Percentiles rank a stretch among this genome's conserved stretches.
phyloP scores from a whole-genome alignment of 2,113 vertebrate genomes.

The Hippolais icterina region DNA sequence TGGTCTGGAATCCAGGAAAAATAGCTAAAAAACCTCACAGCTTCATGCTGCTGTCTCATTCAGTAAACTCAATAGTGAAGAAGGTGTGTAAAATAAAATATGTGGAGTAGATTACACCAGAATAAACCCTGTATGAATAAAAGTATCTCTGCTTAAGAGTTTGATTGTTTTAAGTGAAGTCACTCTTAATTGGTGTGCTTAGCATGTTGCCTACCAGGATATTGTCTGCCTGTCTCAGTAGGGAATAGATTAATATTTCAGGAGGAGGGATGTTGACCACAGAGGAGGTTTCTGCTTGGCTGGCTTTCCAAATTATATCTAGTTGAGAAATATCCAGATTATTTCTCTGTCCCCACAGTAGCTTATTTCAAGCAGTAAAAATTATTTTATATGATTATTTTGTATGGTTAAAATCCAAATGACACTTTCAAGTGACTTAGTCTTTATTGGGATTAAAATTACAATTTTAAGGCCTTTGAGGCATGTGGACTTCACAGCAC shows the following conservation, averaged over 20 bases:
- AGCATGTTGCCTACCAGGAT: not conserved
- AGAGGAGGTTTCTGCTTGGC: not conserved
- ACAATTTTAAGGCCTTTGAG: not conserved
- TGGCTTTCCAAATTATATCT: not conserved
- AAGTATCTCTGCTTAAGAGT: not conserved
- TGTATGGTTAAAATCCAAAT: not conserved
- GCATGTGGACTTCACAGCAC: rapidly evolving
- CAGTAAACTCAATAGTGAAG: not conserved
- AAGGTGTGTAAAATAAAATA: not conserved
- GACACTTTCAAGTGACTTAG: not conserved
- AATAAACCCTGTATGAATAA: not conserved
- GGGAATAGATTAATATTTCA: not conserved
- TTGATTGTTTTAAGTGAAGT: not conserved
- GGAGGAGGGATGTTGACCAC: not conserved
- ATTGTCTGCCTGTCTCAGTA: not conserved
- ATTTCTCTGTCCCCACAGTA: not conserved
- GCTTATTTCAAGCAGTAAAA: not conserved
- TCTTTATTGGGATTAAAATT: not conserved
- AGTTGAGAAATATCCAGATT: not conserved
- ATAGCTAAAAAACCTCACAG: not conserved
- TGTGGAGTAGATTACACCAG: not conserved
- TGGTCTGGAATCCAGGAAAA: not conserved
- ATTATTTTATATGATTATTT: not conserved
- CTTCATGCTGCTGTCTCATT: not conserved
- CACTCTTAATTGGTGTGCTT: not conserved